phyloP scores from a whole-genome alignment of 2,113 vertebrate genomes.

The Cepphus grylle region DNA sequence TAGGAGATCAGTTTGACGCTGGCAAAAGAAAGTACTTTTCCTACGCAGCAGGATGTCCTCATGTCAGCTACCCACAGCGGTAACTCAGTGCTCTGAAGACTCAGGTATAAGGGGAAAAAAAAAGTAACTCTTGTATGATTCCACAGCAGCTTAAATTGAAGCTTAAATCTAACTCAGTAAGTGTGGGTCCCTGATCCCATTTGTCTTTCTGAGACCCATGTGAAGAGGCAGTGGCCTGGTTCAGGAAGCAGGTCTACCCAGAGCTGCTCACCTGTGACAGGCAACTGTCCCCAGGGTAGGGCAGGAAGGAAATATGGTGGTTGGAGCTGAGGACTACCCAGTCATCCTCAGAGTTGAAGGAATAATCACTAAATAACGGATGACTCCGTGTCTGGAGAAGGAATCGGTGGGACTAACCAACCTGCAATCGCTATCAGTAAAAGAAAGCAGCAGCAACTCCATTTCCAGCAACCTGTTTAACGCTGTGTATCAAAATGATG shows the following conservation, averaged over 20 bases:
- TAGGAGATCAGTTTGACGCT: neutral
- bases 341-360: neutral
- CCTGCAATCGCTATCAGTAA: neutral
- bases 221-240: neutral
- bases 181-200: neutral
- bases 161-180: neutral
- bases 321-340: neutral
- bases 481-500: neutral
- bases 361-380: neutral
- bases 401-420: neutral
- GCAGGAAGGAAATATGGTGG: neutral
- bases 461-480: neutral
- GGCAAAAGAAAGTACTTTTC: neutral
- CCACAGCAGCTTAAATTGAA: neutral
- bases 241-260: neutral
- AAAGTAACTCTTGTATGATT: neutral
- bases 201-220: neutral
- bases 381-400: neutral
- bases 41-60: neutral
- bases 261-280: neutral
- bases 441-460: neutral
- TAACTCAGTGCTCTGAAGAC: neutral
- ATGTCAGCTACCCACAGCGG: neutral
- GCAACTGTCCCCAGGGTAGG: neutral
- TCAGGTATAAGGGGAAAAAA: neutral